A percentile compares a stretch with the other conserved stretches of the same genome.
phyloP scores from a whole-genome alignment of 2,113 vertebrate genomes.

The Gnathonemus longibarbis region DNA sequence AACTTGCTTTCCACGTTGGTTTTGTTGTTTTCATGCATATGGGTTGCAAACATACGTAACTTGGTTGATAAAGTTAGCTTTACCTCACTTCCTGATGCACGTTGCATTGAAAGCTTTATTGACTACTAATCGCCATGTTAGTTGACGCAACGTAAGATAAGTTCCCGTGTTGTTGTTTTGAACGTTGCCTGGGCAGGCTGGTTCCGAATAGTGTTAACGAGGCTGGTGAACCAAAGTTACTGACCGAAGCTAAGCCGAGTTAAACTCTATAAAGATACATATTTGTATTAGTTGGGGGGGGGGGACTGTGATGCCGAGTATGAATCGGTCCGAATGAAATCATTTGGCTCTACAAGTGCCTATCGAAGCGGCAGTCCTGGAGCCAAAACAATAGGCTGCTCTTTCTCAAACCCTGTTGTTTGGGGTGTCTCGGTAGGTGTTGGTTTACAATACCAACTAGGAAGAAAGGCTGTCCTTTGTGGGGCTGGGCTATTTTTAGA shows the following conservation, averaged over 20 bases:
- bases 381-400: not conserved
- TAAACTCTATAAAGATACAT: not conserved
- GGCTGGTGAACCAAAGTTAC: not conserved
- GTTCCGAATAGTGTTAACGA: not conserved
- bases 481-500: not conserved
- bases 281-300: not conserved
- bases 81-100: not conserved
- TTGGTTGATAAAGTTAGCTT: not conserved
- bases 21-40: not conserved
- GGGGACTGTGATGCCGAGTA: not conserved
- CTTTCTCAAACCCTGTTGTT: not conserved
- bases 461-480: not conserved
- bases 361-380: not conserved
- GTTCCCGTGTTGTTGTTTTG: not conserved
- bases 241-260: not conserved
- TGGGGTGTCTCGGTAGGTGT: not conserved
- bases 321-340: not conserved
- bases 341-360: not conserved
- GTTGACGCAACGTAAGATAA: not conserved
- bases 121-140: not conserved
- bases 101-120: not conserved
- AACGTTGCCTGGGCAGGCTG: not conserved
- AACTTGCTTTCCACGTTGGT: not conserved
- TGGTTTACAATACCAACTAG: not conserved
- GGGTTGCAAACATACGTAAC: not conserved